Evolutionary conservation across 2,113 vertebrate genomes (phyloP), one percentile per base, ranked within the genome.

Genomic region (Crotalus helleri): DNA sequence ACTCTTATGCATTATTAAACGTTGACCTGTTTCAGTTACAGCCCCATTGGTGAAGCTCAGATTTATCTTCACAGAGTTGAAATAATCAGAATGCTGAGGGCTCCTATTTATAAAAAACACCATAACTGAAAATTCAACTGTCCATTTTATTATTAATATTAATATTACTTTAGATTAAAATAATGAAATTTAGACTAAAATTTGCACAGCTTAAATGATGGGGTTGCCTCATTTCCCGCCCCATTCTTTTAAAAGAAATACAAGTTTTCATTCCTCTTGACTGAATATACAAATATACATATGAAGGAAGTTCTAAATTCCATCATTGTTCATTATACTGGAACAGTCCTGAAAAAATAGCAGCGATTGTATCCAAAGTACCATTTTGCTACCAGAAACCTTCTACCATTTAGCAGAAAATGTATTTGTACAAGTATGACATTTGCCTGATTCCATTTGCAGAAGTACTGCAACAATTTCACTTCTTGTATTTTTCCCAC

Each of bases 1-100:
- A 29, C 54, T 54, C 55, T 87, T 94, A 69, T 17, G 91, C 94
- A n/a, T 95, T 21, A 44, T 0, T 46, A 39, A 89, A 21, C 91
- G 23, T 0, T 59, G 39, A 5, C 4, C 26, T 69, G 55, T 29
- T 81, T 53, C 89, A 91, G 4, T 3, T 91, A 94, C 90, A 74
- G 33, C 91, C 55, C 17, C 81, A 85, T 92, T 95, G 29, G 33
- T 92, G 89, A 94, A 89, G 3, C 0, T 54, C 46, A 89, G 6
- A 81, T 93, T 6, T 21, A 15, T 57, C 90, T 33, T 54, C 15
- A 92, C 46, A 54, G 3, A 3, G 85, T 81, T 49, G 15, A 33
- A 55, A 44, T 24, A 57, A 54, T 5, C 51, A 44, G 91, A 90
- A 9, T 54, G 1, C 29, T 86, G 2, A n/a, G 88, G 88, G 92